Evolutionary conservation across 2,113 vertebrate species (phyloP), one percentile per base, ranked within the genome.

Genomic region (Triplophysa tibetana): DNA sequence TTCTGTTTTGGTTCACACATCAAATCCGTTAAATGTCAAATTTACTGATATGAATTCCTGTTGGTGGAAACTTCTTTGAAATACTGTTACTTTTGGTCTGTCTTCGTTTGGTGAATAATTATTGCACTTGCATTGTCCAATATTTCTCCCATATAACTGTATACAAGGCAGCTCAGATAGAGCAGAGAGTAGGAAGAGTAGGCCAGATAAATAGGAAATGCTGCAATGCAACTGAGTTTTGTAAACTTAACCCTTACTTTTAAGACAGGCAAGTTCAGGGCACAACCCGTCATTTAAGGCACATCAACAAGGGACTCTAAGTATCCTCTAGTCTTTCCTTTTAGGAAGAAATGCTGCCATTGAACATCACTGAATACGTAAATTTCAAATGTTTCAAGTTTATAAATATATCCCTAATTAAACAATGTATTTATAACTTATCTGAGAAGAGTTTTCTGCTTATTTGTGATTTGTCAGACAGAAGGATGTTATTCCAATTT

Each of bases 361-460:
- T 52, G 17, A 0, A 52, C 4, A 16, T 13, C 50, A 52, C 11
- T 52, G 50, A 52, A 2, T 52, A 13, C 3, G 4, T 52, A 10
- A 17, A 70, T 52, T 52, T 68, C 7, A 48, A 8, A 68, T 70
- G 24, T 26, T 54, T 70, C 5, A n/a, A 19, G 11, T 70, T 56
- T n/a, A 24, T n/a, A 70, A 70, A 72, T 56, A 38, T 19, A 70
- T 70, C 23, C 3, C 52, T 33, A 54, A 72, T 38, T 72, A 38
- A 10, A 58, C n/a, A 70, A 52, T 52, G 17, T 10, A n/a, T n/a
- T n/a, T n/a, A n/a, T n/a, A n/a, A n/a, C n/a, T n/a, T n/a, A n/a
- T n/a, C n/a, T n/a, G n/a, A n/a, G n/a, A n/a, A n/a, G n/a, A n/a
- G n/a, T 21, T 38, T 33, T 70, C 45, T 11, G 23, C 19, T 6